A percentile compares a stretch with the other conserved stretches of the same genome.
phyloP scores from a whole-genome alignment of 2,888 invertebrate species.

The Ditula angustiorana region DNA sequence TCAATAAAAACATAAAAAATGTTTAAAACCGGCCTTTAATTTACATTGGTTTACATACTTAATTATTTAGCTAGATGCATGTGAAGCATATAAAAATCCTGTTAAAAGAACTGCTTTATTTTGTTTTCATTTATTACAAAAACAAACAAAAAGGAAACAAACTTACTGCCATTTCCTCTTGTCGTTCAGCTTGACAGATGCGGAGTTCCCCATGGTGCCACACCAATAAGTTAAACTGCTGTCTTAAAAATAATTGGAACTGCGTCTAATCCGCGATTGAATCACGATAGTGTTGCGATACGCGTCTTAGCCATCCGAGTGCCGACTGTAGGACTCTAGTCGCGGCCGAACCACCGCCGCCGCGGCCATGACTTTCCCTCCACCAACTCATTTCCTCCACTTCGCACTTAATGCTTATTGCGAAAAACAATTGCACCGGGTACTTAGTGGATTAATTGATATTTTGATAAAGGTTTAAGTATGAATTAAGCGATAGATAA shows the following conservation, averaged over 20 bases:
- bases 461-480: too few relatives aligned
- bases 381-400: slow-evolving; percentile 57
- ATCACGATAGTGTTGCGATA: slow-evolving; percentile 34
- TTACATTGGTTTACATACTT: too few relatives aligned
- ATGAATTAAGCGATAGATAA: too few relatives aligned
- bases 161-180: slow-evolving; percentile 81
- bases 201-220: slow-evolving; percentile 74
- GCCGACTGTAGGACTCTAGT: neutral
- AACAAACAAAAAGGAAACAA: slow-evolving; percentile 33
- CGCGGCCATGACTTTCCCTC: slow-evolving; percentile 78
- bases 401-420: slow-evolving; percentile 40
- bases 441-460: too few relatives aligned
- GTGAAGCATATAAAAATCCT: too few relatives aligned
- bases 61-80: too few relatives aligned
- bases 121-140: neutral
- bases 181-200: slow-evolving; percentile 76
- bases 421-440: slow-evolving; percentile 29
- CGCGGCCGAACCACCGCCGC: slow-evolving; percentile 49
- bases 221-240: neutral
- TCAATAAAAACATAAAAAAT: too few relatives aligned
- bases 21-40: too few relatives aligned
- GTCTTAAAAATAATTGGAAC: neutral
- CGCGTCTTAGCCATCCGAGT: slow-evolving; percentile 61
- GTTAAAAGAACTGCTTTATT: too few relatives aligned
- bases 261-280: neutral